phyloP scores from a whole-genome alignment of 2,888 invertebrate genomes.

The Arctia plantaginis region DNA sequence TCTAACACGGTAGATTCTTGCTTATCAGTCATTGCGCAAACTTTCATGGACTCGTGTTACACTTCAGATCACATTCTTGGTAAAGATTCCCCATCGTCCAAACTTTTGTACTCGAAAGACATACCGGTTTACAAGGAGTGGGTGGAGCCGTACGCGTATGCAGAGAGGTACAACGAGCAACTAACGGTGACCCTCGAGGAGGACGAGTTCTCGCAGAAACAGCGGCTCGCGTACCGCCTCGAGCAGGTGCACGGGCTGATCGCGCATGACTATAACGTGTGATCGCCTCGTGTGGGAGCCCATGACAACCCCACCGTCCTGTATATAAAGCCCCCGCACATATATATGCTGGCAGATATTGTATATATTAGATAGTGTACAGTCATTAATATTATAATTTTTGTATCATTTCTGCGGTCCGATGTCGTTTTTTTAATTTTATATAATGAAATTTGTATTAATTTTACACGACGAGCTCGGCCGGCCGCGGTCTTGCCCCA shows the following conservation, averaged over 20 bases:
- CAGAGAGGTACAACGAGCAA: slow-evolving; percentile 99
- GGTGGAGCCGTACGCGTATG: slow-evolving; percentile 99
- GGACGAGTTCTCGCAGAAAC: slow-evolving; percentile 99
- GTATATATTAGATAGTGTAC: slow-evolving; percentile 88
- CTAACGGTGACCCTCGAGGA: slow-evolving; percentile 97
- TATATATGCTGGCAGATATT: slow-evolving; percentile 86
- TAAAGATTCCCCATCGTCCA: slow-evolving; percentile 99
- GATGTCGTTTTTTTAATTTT: slow-evolving; percentile 86
- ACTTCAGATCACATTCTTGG: slow-evolving; percentile 99
- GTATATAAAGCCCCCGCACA: slow-evolving; percentile 86
- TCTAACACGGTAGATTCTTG: slow-evolving; percentile 99
- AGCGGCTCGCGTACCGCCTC: slow-evolving; percentile 97
- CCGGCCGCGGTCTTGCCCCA: slow-evolving; percentile 84
- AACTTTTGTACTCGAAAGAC: slow-evolving; percentile 99
- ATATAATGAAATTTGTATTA: slow-evolving; percentile 87
- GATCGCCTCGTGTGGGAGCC: slow-evolving; percentile 69
- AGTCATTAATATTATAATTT: slow-evolving; percentile 87
- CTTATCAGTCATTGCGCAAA: slow-evolving; percentile 99
- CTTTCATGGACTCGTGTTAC: slow-evolving; percentile 99
- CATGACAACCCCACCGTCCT: slow-evolving; percentile 78
- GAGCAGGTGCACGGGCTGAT: slow-evolving; percentile 98
- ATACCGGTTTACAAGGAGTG: slow-evolving; percentile 99
- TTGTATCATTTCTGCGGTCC: slow-evolving; percentile 87
- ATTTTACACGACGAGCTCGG: slow-evolving; percentile 86
- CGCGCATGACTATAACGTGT: slow-evolving; percentile 92